Percentiles rank a stretch among this genome's conserved stretches.
phyloP scores from a whole-genome alignment of 2,888 invertebrate species.

The Ganaspis brasiliensis region DNA sequence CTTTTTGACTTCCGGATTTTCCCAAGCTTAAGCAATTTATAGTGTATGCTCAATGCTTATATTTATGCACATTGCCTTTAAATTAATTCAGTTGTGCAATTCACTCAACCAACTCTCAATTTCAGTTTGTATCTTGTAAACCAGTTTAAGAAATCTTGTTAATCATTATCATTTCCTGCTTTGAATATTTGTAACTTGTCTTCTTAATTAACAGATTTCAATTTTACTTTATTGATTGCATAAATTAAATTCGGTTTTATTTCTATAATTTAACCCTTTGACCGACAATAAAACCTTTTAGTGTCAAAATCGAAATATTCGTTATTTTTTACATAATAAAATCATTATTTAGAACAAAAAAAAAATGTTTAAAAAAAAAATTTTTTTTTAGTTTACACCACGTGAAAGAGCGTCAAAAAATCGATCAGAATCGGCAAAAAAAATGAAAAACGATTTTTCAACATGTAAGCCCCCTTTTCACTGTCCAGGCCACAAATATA shows the following conservation, averaged over 20 bases:
- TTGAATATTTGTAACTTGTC: neutral
- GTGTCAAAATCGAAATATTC: no score
- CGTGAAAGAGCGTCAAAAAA: no score
- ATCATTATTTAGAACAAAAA: no score
- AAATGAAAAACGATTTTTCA: no score
- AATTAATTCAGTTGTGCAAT: conserved; percentile 18
- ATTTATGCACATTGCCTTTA: neutral
- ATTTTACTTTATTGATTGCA: conserved; percentile 5
- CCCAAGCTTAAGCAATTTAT: neutral
- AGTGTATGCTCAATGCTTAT: neutral
- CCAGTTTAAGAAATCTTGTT: conserved; percentile 9
- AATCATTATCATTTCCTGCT: conserved; percentile 20
- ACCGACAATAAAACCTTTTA: no score
- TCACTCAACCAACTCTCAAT: neutral
- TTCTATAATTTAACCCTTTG: neutral
- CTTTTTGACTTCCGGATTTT: conserved; percentile 31
- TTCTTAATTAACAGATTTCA: conserved; percentile 6
- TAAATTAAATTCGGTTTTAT: neutral
- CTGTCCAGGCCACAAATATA: no score
- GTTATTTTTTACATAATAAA: no score
- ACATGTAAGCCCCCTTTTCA: no score
- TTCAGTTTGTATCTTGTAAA: conserved; percentile 1
- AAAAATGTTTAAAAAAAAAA: no score
- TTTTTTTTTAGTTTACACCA: no score
- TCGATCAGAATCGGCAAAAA: no score